A percentile compares a stretch with the other conserved stretches of the same genome.
Evolutionary conservation across 2,797 vertebrate genomes (phyloP).

Genomic region (Glyptemys insculpta): DNA sequence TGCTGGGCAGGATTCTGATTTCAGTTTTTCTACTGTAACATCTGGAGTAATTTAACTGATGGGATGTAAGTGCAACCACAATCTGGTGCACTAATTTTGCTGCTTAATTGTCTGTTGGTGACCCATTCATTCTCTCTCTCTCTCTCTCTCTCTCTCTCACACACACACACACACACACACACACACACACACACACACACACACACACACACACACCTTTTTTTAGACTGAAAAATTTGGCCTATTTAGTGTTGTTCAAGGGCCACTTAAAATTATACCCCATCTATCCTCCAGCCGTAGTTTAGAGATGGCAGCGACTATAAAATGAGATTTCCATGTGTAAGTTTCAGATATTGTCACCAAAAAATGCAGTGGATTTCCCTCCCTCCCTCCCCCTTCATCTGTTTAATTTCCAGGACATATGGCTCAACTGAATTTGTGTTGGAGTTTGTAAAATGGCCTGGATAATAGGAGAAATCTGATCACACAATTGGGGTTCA

Average conservation of each 20-base stretch:
- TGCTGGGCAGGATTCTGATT: conserved; percentile 48
- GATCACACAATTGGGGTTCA: conserved; percentile 71
- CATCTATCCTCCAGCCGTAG: conserved; percentile 66
- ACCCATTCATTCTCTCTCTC: neutral
- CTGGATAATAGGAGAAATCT: conserved; percentile 69
- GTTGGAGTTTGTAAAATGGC: conserved; percentile 47
- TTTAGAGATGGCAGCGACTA: conserved; percentile 38
- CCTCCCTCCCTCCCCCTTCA: conserved; percentile 6
- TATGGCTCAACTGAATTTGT: conserved; percentile 56
- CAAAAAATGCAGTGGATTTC: conserved; percentile 59
- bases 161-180: neutral
- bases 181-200: neutral
- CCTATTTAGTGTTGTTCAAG: conserved; percentile 43
- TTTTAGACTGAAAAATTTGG: conserved; percentile 53
- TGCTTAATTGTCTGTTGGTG: conserved; percentile 19
- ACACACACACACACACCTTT: neutral
- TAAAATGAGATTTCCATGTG: conserved; percentile 55
- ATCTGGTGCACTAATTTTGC: conserved; percentile 31
- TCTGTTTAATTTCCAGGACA: conserved; percentile 65
- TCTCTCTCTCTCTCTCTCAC: too few species aligned
- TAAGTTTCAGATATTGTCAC: conserved; percentile 56
- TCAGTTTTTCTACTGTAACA: conserved; percentile 51
- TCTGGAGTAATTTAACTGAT: conserved; percentile 29
- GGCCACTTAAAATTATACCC: conserved; percentile 63
- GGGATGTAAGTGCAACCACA: conserved; percentile 28